A percentile compares a stretch with the other conserved stretches of the same genome.
These are phyloP conservation scores for Melanocharis versteri DNA, from an alignment of 2,113 vertebrate genomes.

Conservation along the genomic window DNA sequence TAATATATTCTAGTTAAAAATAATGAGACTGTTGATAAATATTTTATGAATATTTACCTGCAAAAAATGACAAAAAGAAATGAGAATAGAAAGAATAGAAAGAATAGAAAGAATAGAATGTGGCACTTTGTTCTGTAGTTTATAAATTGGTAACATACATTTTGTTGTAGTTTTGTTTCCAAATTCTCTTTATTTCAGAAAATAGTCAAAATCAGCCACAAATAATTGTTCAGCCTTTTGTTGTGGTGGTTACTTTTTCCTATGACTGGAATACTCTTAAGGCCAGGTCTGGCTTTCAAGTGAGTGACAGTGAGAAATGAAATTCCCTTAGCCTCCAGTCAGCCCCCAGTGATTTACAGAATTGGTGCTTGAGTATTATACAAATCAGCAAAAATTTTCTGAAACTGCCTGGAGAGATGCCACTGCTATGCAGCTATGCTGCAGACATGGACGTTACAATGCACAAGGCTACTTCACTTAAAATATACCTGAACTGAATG, in stretches of 20 bases:
- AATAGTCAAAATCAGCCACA: neutral
- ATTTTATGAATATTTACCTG: constrained; percentile 48
- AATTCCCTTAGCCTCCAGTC: neutral
- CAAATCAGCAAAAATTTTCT: neutral
- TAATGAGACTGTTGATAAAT: constrained; percentile 22
- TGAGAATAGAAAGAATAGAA: neutral
- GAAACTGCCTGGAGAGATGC: neutral
- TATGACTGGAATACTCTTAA: neutral
- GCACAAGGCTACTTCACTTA: neutral
- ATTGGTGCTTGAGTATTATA: neutral
- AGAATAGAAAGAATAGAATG: constrained; percentile 1
- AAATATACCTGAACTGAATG: neutral
- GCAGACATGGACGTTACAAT: neutral
- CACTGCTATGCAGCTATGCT: neutral
- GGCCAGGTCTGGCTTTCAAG: neutral
- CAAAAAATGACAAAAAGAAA: constrained; percentile 16
- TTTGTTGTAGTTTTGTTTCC: constrained; percentile 29
- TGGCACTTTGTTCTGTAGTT: constrained; percentile 3
- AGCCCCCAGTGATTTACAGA: neutral
- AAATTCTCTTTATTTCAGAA: constrained; percentile 4
- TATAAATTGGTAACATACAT: constrained; percentile 42
- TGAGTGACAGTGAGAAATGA: neutral
- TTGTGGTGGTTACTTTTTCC: neutral
- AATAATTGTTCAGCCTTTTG: neutral
- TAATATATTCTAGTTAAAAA: neutral